Evolutionary conservation across 2,113 vertebrate genomes (phyloP).

Genomic region (Lycocorax pyrrhopterus): DNA sequence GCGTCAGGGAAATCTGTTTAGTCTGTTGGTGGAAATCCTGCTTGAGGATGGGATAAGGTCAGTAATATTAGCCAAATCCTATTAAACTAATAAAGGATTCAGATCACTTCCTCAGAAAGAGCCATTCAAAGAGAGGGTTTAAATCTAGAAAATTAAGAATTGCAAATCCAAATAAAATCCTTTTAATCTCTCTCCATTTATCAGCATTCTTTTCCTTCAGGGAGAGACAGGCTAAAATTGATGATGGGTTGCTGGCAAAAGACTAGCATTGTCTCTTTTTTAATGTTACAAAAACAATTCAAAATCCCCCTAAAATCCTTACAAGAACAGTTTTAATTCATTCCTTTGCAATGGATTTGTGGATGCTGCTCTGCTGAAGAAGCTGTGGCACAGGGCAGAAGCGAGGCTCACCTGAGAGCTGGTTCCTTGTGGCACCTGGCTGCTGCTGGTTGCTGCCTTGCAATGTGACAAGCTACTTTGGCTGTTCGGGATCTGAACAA

Average conservation of each 20-base stretch:
- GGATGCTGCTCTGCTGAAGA: not conserved
- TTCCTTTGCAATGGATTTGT: not conserved
- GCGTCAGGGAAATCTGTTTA: not conserved
- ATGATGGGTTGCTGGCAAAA: not conserved
- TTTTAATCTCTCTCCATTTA: not conserved
- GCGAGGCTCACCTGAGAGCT: not conserved
- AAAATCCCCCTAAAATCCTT: not conserved
- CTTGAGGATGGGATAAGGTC: not conserved
- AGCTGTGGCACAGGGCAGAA: not conserved
- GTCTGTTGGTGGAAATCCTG: not conserved
- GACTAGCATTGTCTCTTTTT: not conserved
- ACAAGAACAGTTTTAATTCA: not conserved
- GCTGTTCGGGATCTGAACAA: not conserved
- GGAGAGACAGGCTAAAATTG: not conserved
- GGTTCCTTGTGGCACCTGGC: not conserved
- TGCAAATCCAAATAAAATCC: not conserved
- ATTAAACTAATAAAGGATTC: conserved; percentile 9
- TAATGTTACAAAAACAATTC: not conserved
- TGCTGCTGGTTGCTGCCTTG: not conserved
- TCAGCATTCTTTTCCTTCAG: not conserved
- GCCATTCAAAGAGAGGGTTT: not conserved
- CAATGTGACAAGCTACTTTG: fast-evolving
- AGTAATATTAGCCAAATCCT: conserved; percentile 28
- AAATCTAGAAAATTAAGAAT: not conserved
- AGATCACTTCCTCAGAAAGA: not conserved